Evolutionary conservation across 2,113 vertebrate species (phyloP).

Genomic region (Tachysurus fulvidraco): DNA sequence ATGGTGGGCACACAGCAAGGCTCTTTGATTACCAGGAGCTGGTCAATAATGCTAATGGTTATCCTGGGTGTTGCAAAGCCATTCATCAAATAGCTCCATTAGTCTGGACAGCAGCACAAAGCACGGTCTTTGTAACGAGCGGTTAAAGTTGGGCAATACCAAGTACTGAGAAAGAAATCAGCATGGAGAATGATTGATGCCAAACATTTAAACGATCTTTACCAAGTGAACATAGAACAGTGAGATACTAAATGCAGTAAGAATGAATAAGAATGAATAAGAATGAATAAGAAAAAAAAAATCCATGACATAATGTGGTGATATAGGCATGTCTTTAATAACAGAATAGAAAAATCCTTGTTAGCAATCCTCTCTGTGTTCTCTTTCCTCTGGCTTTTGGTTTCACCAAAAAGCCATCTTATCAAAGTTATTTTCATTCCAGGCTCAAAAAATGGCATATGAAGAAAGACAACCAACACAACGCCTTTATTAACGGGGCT

Average conservation of each 20-base stretch:
- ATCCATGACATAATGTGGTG: constrained; percentile 40
- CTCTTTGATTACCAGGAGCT: constrained; percentile 52
- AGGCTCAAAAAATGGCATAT: constrained; percentile 55
- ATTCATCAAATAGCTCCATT: constrained; percentile 56
- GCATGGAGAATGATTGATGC: constrained; percentile 13
- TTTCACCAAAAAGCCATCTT: constrained; percentile 55
- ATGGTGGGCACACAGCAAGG: constrained; percentile 27
- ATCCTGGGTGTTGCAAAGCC: constrained; percentile 45
- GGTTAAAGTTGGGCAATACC: constrained; percentile 9
- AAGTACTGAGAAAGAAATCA: not conserved
- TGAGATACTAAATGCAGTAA: not conserved
- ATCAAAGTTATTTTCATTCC: constrained; percentile 53
- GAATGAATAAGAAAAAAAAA: constrained; percentile 43
- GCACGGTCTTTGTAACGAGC: constrained; percentile 4
- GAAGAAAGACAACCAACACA: constrained; percentile 61
- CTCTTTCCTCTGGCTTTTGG: constrained; percentile 26
- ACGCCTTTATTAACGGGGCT: constrained; percentile 67
- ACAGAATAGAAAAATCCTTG: constrained; percentile 39
- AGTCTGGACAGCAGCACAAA: constrained; percentile 53
- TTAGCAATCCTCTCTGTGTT: not conserved
- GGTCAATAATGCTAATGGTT: constrained; percentile 63
- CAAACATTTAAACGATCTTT: not conserved
- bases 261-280: constrained; percentile 8
- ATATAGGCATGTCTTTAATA: constrained; percentile 35
- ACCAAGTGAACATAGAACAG: not conserved